phyloP scores from a whole-genome alignment of 2,888 invertebrate genomes.

The Trichacis sp. region DNA sequence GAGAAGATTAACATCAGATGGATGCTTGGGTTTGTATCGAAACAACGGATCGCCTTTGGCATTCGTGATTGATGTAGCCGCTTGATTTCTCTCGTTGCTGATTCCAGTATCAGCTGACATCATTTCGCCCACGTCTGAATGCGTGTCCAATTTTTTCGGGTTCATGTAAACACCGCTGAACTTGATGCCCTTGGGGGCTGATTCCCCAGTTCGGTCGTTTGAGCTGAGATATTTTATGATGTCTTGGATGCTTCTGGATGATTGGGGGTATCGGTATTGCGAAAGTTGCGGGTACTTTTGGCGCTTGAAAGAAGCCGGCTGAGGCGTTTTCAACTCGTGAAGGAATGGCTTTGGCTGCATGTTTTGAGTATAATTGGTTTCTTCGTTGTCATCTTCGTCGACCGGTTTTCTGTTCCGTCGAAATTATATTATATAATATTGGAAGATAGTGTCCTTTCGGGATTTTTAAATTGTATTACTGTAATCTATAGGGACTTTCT shows the following conservation, averaged over 20 bases:
- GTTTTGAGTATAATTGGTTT: constrained; percentile 13
- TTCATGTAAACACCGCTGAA: constrained; percentile 66
- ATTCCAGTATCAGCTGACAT: constrained; percentile 50
- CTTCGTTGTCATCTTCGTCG: constrained; percentile 4
- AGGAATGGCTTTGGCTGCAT: constrained; percentile 72
- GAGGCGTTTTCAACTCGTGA: constrained; percentile 61
- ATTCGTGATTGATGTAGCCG: constrained; percentile 54
- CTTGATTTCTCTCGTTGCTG: constrained; percentile 50
- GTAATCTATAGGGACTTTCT: too few species aligned
- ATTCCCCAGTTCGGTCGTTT: constrained; percentile 49
- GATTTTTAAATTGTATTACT: too few species aligned
- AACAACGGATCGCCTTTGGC: constrained; percentile 75
- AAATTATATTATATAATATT: too few species aligned
- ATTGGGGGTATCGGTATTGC: constrained; percentile 62
- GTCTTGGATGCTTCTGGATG: constrained; percentile 66
- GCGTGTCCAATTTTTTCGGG: constrained; percentile 60
- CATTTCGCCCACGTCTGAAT: constrained; percentile 49
- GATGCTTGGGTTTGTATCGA: constrained; percentile 79
- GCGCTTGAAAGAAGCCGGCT: constrained; percentile 60
- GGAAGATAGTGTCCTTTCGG: too few species aligned
- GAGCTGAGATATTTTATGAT: constrained; percentile 63
- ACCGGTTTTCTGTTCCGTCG: constrained; percentile 24
- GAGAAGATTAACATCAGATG: constrained; percentile 80
- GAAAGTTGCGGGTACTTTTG: constrained; percentile 62
- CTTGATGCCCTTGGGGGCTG: constrained; percentile 62